A percentile compares a stretch with the other conserved stretches of the same genome.
Conservation (phyloP, 2,113 vertebrate species). For the Xenus cinereus region DNA sequence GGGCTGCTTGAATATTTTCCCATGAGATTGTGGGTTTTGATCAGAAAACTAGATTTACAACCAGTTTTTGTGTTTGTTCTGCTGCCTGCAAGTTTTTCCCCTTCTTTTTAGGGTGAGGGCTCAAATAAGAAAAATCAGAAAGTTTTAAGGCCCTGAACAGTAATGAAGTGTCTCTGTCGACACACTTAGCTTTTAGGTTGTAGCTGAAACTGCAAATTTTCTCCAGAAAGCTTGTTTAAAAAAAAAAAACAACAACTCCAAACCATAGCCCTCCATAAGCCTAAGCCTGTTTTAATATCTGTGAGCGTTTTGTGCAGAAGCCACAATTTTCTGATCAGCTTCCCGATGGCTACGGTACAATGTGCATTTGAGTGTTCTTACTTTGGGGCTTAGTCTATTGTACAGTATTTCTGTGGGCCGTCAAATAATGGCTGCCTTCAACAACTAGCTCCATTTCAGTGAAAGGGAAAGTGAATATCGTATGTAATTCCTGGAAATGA, state of each 20-base stretch:
- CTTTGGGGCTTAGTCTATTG: not conserved
- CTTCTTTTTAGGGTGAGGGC: not conserved
- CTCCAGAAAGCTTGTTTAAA: not conserved
- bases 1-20: not conserved
- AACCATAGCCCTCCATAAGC: not conserved
- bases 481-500: not conserved
- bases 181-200: not conserved
- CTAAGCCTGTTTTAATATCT: not conserved
- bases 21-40: not conserved
- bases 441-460: not conserved
- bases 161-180: not conserved
- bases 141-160: not conserved
- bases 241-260: not conserved
- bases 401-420: not conserved
- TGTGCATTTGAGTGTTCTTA: not conserved
- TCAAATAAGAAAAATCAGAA: not conserved
- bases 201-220: not conserved
- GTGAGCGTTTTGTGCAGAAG: not conserved
- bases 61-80: not conserved
- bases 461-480: not conserved
- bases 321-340: not conserved
- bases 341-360: not conserved
- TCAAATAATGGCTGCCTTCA: not conserved
- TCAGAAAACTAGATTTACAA: not conserved
- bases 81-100: not conserved